Base-by-base conservation (phyloP, 2,113 vertebrate genomes). In the Austrofundulus limnaeus region DNA sequence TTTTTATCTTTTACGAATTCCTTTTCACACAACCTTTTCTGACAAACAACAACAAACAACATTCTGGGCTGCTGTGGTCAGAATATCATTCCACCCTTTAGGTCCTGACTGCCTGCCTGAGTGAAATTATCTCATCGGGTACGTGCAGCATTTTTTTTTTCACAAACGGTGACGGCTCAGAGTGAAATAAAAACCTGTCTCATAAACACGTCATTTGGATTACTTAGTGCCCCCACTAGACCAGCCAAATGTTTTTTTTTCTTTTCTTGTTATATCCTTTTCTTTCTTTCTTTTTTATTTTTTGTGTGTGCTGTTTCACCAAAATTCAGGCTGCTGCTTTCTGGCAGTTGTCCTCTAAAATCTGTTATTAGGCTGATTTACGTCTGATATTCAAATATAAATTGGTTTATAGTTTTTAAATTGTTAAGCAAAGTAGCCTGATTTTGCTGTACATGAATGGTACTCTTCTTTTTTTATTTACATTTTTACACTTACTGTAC, bases 131-230 rank as follows among this genome's bases (percentile, higher is more conserved):
- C 65, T 51, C 19, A 16, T 12, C 1, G 41, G 55, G 66, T 70
- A 77, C 59, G 72, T 71, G 79, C 57, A 75, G 72, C 69, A 81
- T 52, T 70, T 61, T 77, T 61, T 77, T 83, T 75, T 77, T 78
- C 77, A 65, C 72, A 77, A 75, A 82, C 85, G 75, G 66, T 74
- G 62, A 84, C 52, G 47, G 55, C 60, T 78, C 72, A 62, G 61
- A 66, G 15, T 53, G 72, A 75, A 86, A 84, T 50, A 79, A 70
- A 81, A 84, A 80, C 71, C 74, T 70, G 60, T 63, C 62, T 73
- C 53, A 46, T 49, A 68, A 58, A 72, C n/a, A n/a, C 64, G 43
- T 77, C 66, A 65, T 47, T 17, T 0, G 5, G 77, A 73, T 76
- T 65, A 65, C 46, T 12, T 52, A 48, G 60, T 2, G 9, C 46